phyloP scores from a whole-genome alignment of 2,113 vertebrate species.

The Octodon degus region DNA sequence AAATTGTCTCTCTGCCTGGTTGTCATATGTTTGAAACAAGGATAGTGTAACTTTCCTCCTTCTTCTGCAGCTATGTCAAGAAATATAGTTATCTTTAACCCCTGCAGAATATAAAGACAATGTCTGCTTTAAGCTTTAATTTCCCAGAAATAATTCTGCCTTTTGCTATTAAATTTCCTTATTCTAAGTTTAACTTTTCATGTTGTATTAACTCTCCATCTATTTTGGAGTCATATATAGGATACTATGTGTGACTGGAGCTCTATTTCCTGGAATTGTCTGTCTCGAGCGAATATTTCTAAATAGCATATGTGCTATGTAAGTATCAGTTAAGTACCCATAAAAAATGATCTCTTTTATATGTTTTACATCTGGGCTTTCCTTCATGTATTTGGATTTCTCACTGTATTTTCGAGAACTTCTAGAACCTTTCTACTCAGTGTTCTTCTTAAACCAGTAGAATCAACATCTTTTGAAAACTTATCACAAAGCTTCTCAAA shows the following conservation, averaged over 20 bases:
- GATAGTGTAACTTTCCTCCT: neutral
- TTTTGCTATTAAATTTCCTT: conserved; percentile 59
- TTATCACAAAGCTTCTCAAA: neutral
- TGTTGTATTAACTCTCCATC: neutral
- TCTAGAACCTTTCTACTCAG: neutral
- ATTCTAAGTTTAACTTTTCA: neutral
- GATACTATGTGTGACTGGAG: neutral
- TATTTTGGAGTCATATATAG: neutral
- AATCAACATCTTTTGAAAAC: neutral
- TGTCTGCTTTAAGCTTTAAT: neutral
- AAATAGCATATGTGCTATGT: neutral
- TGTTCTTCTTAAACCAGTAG: neutral
- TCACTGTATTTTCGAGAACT: conserved; percentile 37
- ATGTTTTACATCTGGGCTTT: conserved; percentile 2
- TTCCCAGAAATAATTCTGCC: conserved; percentile 32
- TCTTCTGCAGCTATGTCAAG: neutral
- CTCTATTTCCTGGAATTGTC: neutral
- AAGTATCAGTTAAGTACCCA: conserved; percentile 15
- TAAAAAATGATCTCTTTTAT: neutral
- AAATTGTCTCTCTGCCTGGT: neutral
- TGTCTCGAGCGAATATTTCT: neutral
- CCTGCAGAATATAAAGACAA: neutral
- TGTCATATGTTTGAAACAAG: conserved; percentile 50
- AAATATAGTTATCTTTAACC: conserved; percentile 45
- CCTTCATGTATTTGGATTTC: conserved; percentile 32